phyloP scores from a whole-genome alignment of 2,888 invertebrate genomes.

The Caenorhabditis auriculariae region DNA sequence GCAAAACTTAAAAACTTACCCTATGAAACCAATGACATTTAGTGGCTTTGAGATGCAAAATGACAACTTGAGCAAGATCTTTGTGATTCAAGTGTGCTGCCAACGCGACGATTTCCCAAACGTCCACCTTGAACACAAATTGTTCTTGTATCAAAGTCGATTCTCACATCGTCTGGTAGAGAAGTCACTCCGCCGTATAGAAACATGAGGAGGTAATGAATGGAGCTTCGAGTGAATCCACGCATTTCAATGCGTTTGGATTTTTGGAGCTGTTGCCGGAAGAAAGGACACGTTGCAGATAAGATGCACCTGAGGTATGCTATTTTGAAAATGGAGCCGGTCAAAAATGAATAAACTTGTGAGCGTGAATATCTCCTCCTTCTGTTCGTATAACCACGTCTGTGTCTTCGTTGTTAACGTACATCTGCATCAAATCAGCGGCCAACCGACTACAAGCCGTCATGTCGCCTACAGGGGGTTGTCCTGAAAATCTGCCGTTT shows the following conservation, averaged over 20 bases:
- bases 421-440: constrained; percentile 85
- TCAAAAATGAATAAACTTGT: constrained; percentile 69
- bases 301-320: constrained; percentile 73
- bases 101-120: constrained; percentile 72
- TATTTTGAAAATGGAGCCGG: not conserved
- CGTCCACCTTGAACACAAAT: constrained; percentile 34
- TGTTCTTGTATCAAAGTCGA: constrained; percentile 65
- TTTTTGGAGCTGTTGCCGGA: constrained; percentile 71
- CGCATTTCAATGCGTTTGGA: constrained; percentile 44
- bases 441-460: constrained; percentile 74
- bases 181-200: constrained; percentile 89
- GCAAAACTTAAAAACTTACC: constrained; percentile 66
- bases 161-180: constrained; percentile 78
- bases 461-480: constrained; percentile 28
- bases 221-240: constrained; percentile 77
- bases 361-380: constrained; percentile 81
- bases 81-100: constrained; percentile 87
- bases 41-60: constrained; percentile 81
- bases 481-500: constrained; percentile 5
- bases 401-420: constrained; percentile 84
- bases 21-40: constrained; percentile 93
- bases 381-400: constrained; percentile 81
- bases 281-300: constrained; percentile 86
- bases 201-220: constrained; percentile 87
- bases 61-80: constrained; percentile 87